Base-by-base conservation (phyloP, 1,140 invertebrate species). In the Drosophila erecta region DNA sequence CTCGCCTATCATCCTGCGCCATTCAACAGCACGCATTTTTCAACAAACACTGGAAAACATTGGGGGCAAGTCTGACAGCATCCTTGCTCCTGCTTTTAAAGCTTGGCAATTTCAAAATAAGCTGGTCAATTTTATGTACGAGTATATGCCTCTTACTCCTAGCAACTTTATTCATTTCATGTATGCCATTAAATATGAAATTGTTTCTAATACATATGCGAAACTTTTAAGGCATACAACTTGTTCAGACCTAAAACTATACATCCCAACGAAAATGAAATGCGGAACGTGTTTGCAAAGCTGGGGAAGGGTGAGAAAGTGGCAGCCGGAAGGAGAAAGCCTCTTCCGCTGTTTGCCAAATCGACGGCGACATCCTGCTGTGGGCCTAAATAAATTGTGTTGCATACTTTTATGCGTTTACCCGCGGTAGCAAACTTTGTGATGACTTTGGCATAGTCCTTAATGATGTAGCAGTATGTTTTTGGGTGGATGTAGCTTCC, bases 361-460 rank as follows among this genome's bases (percentile, higher is more conserved):
- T 81, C 78, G 77, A 73, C 58, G 51, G 64, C 69, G 61, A 70
- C 67, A 83, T 84, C 84, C 84, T 86, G 66, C 62, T 62, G 61
- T 65, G 59, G 64, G 62, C 66, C 67, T 79, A 83, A 75, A 86
- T 86, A 86, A 89, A 87, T 89, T 89, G 53, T 77, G 60, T 55
- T 73, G 62, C 76, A 79, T 87, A 87, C 71, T 83, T 87, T 76
- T 66, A 74, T 53, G 76, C 79, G 46, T 47, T 65, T 37, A 76
- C 75, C 62, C 70, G 62, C 14, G 20, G 33, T 20, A 15, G 17
- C 62, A 64, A 61, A 58, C 59, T 22, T 40, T 35, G 30, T 20
- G 3, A 24, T 59, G 71, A 58, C 70, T 62, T 74, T 73, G 76
- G 61, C 51, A 76, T 47, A 62, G 69, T 64, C 69, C 74, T 72